Percentiles rank a stretch among this genome's conserved stretches.
These are phyloP conservation scores for Burhinus bistriatus DNA, from an alignment of 2,113 vertebrate genomes.

Conservation along the genomic window DNA sequence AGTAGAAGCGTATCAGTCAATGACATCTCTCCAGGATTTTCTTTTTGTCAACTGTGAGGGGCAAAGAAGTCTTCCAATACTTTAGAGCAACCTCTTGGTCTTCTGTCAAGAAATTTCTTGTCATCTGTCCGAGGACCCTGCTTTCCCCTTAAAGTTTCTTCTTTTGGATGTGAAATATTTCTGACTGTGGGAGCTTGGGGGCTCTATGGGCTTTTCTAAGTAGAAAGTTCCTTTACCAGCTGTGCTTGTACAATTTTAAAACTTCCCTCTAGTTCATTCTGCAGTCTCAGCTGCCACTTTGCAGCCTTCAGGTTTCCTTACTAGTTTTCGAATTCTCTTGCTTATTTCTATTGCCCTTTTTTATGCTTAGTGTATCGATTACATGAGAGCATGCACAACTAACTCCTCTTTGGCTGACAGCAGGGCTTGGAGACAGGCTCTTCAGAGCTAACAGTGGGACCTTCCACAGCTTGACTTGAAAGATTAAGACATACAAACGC, in stretches of 20 bases:
- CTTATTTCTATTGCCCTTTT: neutral
- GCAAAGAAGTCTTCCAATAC: neutral
- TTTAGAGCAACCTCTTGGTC: neutral
- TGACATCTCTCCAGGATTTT: neutral
- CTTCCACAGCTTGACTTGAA: neutral
- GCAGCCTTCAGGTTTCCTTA: neutral
- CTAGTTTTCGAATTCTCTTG: neutral
- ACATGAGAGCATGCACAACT: neutral
- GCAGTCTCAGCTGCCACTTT: neutral
- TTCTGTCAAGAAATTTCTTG: conserved; percentile 13
- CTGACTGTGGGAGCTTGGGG: neutral
- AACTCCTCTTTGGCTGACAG: neutral
- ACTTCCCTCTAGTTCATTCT: neutral
- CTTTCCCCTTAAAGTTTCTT: neutral
- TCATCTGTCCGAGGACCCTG: neutral
- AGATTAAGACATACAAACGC: neutral
- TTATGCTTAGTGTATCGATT: neutral
- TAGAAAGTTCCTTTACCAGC: neutral
- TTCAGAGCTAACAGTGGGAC: neutral
- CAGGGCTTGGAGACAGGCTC: neutral
- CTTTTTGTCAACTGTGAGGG: neutral
- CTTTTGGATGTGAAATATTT: neutral
- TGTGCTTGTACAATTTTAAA: neutral
- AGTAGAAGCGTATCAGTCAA: neutral
- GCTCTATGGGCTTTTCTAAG: neutral